Evolutionary conservation across 2,888 invertebrate species (phyloP), one percentile per base, ranked within the genome.

Genomic region (Calliopum simillimum): DNA sequence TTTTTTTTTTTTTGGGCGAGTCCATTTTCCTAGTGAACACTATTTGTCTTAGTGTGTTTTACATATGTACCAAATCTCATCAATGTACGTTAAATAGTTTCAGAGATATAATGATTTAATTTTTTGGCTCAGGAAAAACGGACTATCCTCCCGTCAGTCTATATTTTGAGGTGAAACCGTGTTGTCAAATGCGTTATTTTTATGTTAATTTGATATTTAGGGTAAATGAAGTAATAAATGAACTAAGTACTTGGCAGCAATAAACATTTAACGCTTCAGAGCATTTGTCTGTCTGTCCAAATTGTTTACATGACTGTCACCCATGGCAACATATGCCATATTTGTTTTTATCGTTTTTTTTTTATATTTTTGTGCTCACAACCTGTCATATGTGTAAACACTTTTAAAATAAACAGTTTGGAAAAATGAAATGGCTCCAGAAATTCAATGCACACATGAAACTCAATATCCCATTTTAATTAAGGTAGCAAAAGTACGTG

Each of bases 241-340:
- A 41, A 23, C n/a, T n/a, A n/a, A n/a, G n/a, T n/a, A 33, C 8
- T 33, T 33, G 33, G 33, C 47, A 63, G 4, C 25, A 23, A 51
- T 63, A 14, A 19, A 51, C 11, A 63, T 63, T 63, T 49, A n/a
- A 63, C 63, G 63, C 25, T 63, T 47, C 63, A 63, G 8, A 23
- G 13, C 49, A 14, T 13, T 4, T 23, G 13, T n/a, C 33, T 63
- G 14, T 23, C 12, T 14, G 11, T n/a, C 19, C 19, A 14, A n/a
- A 59, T 8, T 43, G 53, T 13, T 33, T 3, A n/a, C 23, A 5
- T 55, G 55, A 14, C 55, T 55, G 21, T 13, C 21, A 21, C 11
- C 53, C 13, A 14, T 5, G 56, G 56, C 25, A 33, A 58, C 56
- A 58, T 58, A 58, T 41, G 56, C 56, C 14, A n/a, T 58, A 33